Conservation (phyloP, 2,113 vertebrate genomes). For the Erythrocercus mccallii region DNA sequence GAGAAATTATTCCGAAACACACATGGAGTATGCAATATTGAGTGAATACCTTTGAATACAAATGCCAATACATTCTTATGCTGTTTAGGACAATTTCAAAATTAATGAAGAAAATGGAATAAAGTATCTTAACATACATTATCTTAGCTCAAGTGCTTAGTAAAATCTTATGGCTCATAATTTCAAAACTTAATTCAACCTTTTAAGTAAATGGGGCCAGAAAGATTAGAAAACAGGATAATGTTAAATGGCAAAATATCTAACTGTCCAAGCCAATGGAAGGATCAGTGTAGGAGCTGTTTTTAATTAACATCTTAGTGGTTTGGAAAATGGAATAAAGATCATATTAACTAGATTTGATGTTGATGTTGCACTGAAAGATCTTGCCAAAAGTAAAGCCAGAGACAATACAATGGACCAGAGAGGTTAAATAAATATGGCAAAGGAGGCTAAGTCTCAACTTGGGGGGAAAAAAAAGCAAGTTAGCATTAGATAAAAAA, state of each 20-base stretch:
- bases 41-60: neutral
- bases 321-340: conserved; percentile 19
- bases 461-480: neutral
- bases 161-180: neutral
- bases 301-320: conserved; percentile 50
- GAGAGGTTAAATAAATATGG: conserved; percentile 11
- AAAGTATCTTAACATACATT: neutral
- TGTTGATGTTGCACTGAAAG: conserved; percentile 4
- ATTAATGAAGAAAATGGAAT: neutral
- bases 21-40: neutral
- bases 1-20: neutral
- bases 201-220: neutral
- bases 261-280: neutral
- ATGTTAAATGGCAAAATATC: neutral
- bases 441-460: neutral
- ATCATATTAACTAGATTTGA: conserved; percentile 14
- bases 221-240: conserved; percentile 8
- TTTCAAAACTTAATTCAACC: neutral
- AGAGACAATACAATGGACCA: neutral
- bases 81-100: neutral
- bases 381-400: conserved; percentile 17
- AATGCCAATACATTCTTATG: neutral
- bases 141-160: neutral
- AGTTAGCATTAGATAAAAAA: neutral
- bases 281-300: neutral